phyloP scores from a whole-genome alignment of 2,888 invertebrate species.

The Rhaphigaster nebulosa region DNA sequence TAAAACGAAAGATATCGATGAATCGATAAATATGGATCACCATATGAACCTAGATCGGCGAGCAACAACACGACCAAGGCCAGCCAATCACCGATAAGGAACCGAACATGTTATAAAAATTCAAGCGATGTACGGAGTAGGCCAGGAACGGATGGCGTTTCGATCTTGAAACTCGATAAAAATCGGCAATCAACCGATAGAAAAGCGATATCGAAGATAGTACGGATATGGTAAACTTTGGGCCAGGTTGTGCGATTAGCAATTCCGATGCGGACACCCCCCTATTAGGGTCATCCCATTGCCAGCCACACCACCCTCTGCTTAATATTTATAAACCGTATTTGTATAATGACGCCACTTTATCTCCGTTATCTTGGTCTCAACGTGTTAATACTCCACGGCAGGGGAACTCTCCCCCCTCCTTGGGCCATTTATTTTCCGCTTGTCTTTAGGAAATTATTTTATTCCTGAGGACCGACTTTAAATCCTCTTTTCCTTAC shows the following conservation, averaged over 20 bases:
- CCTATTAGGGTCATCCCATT: constrained; percentile 17
- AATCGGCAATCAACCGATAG: constrained; percentile 50
- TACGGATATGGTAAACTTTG: constrained; percentile 55
- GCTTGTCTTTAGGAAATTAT: constrained; percentile 11
- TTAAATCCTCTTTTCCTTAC: not conserved
- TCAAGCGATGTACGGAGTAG: not conserved
- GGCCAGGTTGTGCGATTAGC: constrained; percentile 25
- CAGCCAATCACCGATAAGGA: not conserved
- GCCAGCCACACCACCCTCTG: constrained; percentile 37
- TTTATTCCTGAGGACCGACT: not conserved
- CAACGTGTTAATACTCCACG: constrained; percentile 50
- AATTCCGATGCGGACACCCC: constrained; percentile 49
- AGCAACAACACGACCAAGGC: not conserved
- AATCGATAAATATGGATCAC: not conserved
- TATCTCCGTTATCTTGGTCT: constrained; percentile 51
- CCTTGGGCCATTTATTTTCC: not conserved
- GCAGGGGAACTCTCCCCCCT: not conserved
- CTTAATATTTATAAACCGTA: constrained; percentile 55
- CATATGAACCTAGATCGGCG: not conserved
- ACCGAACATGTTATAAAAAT: constrained; percentile 29
- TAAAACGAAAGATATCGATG: not conserved
- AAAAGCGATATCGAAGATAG: constrained; percentile 51
- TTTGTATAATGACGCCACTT: constrained; percentile 54
- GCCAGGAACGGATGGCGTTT: not conserved
- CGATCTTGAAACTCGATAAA: constrained; percentile 37